Evolutionary conservation across 2,797 vertebrate species (phyloP), one percentile per base, ranked within the genome.

Genomic region (Labeo calbasu): DNA sequence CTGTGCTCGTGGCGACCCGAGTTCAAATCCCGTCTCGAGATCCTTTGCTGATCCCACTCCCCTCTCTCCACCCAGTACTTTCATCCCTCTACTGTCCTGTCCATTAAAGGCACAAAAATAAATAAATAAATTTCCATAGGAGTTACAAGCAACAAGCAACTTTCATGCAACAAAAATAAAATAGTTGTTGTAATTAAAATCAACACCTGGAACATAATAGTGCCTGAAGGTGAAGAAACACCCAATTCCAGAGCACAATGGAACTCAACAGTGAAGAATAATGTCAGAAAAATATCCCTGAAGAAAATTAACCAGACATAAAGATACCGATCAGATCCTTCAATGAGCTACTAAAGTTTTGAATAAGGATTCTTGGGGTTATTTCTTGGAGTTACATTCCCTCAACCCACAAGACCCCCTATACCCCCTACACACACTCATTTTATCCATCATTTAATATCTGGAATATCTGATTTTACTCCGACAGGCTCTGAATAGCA

Each of bases 401-500:
- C 23, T 53, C 77, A 68, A 65, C 28, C 75, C 79, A 63, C 46
- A 59, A 70, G 59, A 57, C 65, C 77, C 73, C 57, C 73, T 84
- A 48, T 36, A 65, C 13, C 17, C 55, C 66, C 59, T 51, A 43
- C 46, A 66, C 50, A 50, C 68, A 83, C 59, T 72, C 25, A 83
- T 82, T 71, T 71, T n/a, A 77, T 66, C 72, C 72, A 77, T 77
- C 32, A 83, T 68, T 77, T 57, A 43, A 59, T 80, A 65, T 78
- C 71, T 53, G 48, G 43, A 36, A 66, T n/a, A 48, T 65, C 23
- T 68, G 50, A 79, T 75, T 82, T 77, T 71, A 53, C 77, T 70
- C n/a, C 19, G 69, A 76, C 83, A 71, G 78, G 68, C 81, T 84
- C 80, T 79, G 85, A 88, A 88, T 76, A 46, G 81, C 81, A 23